Evolutionary conservation across 2,797 vertebrate species (phyloP).

Genomic region (Calcarius lapponicus): DNA sequence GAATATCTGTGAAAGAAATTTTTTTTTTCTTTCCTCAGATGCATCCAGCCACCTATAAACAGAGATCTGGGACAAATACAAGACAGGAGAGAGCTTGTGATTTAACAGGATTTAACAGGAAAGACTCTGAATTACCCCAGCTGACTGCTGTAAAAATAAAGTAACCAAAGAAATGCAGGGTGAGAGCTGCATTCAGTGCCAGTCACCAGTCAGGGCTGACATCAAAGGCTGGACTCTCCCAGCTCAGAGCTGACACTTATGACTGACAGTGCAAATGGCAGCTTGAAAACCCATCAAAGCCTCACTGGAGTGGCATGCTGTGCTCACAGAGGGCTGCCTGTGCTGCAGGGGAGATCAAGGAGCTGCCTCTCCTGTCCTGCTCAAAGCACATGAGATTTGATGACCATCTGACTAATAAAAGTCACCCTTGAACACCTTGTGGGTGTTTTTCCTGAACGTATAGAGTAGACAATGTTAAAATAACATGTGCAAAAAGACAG

Average conservation of each 20-base stretch:
- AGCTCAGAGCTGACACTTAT: background rate
- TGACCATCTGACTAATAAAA: background rate
- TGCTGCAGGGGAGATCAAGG: background rate
- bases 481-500: background rate
- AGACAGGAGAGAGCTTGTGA: background rate
- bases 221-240: background rate
- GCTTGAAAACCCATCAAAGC: background rate
- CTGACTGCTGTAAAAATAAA: background rate
- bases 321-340: background rate
- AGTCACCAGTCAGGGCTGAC: background rate
- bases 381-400: background rate
- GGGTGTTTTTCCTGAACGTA: background rate
- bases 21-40: background rate
- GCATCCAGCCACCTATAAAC: background rate
- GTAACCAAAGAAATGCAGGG: background rate
- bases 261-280: background rate
- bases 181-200: fast-evolving
- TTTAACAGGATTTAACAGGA: background rate
- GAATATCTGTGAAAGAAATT: background rate
- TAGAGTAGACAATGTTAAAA: background rate
- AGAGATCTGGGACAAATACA: background rate
- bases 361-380: background rate
- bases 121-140: background rate
- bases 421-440: background rate
- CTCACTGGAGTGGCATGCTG: background rate